Evolutionary conservation across 1,140 invertebrate genomes (phyloP).

Genomic region (Caerostris darwini): DNA sequence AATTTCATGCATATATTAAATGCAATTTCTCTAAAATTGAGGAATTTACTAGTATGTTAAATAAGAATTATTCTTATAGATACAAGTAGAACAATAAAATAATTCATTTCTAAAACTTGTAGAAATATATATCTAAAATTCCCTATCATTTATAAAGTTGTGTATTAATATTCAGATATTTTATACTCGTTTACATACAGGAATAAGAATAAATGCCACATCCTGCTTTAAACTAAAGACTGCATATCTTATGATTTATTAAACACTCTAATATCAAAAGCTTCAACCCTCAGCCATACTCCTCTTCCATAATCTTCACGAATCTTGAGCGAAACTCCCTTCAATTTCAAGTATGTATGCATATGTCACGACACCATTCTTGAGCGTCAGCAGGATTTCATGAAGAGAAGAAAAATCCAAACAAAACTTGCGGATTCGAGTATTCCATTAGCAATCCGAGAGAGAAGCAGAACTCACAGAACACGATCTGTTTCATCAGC

Average conservation of each 20-base stretch:
- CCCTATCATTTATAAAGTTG: too few species aligned
- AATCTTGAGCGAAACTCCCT: not conserved
- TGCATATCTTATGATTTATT: not conserved
- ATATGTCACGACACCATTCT: not conserved
- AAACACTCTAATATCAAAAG: not conserved
- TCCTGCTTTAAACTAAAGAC: not conserved
- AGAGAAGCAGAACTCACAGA: not conserved
- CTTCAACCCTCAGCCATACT: not conserved
- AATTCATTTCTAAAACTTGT: too few species aligned
- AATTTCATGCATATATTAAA: too few species aligned
- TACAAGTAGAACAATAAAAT: too few species aligned
- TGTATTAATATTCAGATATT: too few species aligned
- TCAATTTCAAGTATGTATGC: not conserved
- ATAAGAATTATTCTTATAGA: too few species aligned
- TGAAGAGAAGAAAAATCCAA: not conserved
- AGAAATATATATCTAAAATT: too few species aligned
- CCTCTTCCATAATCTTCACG: not conserved
- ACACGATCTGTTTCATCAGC: constrained; percentile 62
- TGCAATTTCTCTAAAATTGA: too few species aligned
- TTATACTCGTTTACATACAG: too few species aligned
- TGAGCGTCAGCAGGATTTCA: not conserved
- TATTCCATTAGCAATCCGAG: constrained; percentile 34
- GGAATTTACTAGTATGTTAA: too few species aligned
- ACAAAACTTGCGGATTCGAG: not conserved
- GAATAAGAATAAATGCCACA: too few species aligned